These are phyloP conservation scores for Neotoma lepida DNA, from an alignment of 2,113 vertebrate genomes.

Conservation along the genomic window DNA sequence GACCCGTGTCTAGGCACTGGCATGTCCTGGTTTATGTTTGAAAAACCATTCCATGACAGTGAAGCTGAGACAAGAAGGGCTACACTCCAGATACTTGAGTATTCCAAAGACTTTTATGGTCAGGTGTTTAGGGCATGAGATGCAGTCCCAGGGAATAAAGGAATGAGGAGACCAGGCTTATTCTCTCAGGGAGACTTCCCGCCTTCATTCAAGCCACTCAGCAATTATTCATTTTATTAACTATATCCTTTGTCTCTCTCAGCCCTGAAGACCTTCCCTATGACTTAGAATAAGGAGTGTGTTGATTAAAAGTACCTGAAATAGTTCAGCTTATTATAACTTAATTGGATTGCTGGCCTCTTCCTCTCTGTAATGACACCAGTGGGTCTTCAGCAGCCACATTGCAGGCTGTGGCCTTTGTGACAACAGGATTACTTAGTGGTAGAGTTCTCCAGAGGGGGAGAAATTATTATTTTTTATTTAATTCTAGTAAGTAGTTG, in stretches of 20 bases:
- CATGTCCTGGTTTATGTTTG: not conserved
- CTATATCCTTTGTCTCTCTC: not conserved
- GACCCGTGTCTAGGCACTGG: not conserved
- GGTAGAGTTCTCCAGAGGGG: conserved; percentile 37
- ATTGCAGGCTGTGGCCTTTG: not conserved
- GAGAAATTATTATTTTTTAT: not conserved
- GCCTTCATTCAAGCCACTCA: not conserved
- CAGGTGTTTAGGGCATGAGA: not conserved
- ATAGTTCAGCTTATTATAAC: conserved; percentile 30
- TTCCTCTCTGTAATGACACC: not conserved
- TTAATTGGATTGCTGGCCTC: conserved; percentile 34
- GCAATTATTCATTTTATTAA: not conserved
- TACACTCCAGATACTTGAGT: not conserved
- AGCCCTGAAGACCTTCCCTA: conserved; percentile 38
- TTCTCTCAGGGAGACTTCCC: not conserved
- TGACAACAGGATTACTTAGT: conserved; percentile 17
- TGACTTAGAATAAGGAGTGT: not conserved
- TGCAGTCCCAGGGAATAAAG: not conserved
- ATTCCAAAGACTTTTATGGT: not conserved
- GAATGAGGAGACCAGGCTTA: not conserved
- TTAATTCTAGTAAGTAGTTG: conserved; percentile 2
- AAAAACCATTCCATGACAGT: not conserved
- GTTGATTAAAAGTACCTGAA: conserved; percentile 25
- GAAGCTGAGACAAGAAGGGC: not conserved
- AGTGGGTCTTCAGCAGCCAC: not conserved